phyloP scores from a whole-genome alignment of 2,797 vertebrate species.

The Mormyrops boulengeri region DNA sequence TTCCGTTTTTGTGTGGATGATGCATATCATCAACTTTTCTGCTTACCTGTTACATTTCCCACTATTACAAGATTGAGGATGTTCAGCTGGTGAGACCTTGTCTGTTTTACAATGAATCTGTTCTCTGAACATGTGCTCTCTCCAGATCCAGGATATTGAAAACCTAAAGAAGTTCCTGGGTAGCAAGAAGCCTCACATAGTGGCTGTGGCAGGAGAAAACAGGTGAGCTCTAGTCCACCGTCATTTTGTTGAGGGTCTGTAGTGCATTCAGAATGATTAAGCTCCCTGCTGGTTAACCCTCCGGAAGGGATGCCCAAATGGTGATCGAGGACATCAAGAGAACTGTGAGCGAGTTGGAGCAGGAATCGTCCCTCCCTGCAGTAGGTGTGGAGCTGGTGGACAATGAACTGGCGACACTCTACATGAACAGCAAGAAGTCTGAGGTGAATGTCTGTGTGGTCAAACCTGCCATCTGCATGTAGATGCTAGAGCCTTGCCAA shows the following conservation, averaged over 20 bases:
- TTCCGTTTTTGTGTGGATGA: not conserved
- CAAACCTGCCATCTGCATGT: not conserved
- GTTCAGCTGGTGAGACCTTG: not conserved
- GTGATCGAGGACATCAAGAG: slow-evolving; percentile 97
- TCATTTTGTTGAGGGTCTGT: not conserved
- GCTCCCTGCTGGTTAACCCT: not conserved
- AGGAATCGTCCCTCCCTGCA: slow-evolving; percentile 86
- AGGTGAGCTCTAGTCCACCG: slow-evolving; percentile 57
- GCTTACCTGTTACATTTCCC: not conserved
- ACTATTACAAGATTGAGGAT: not conserved
- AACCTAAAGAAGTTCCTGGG: slow-evolving; percentile 90
- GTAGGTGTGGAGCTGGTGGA: slow-evolving; percentile 93
- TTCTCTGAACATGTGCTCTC: not conserved
- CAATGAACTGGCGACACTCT: slow-evolving; percentile 89
- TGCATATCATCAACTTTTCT: not conserved
- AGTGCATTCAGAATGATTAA: not conserved
- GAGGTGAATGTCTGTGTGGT: slow-evolving; percentile 63
- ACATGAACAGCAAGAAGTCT: slow-evolving; percentile 98
- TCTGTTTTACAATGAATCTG: not conserved
- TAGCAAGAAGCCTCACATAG: slow-evolving; percentile 93
- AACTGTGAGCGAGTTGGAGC: slow-evolving; percentile 86
- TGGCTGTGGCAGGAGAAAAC: slow-evolving; percentile 92
- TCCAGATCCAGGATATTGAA: slow-evolving; percentile 77
- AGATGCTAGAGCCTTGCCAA: not conserved
- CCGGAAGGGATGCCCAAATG: slow-evolving; percentile 87